Base-by-base conservation (phyloP, 2,888 invertebrate species). In the Tupiocoris notatus region DNA sequence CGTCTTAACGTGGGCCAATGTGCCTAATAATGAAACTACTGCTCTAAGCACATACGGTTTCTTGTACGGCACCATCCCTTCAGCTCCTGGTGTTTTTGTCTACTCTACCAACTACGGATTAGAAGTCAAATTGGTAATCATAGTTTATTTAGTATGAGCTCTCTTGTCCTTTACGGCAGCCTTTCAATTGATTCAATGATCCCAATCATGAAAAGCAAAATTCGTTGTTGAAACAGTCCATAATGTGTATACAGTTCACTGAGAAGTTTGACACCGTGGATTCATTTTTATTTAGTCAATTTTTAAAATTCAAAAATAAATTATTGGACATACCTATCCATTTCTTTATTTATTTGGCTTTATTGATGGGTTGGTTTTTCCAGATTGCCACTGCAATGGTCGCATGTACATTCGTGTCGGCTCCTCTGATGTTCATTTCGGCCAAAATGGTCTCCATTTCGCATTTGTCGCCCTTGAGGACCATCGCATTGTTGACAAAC, bases 11-110 rank as follows among this genome's bases (percentile, higher is more conserved):
- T 88, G 91, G 6, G 92, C 92, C 0, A 84, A 83, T 0, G 78
- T 80, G 1, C 90, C 91, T 82, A 87, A 88, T 17, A 89, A 91
- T 18, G 92, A 93, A 81, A 93, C 94, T 0, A 86, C 89, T 9
- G 92, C 95, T 79, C 85, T 95, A 76, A 93, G 95, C 80, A 96
- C 95, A 58, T 97, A 94, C 83, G 97, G 95, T 0, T 98, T 98
- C 85, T 87, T 98, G 0, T 97, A 97, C 83, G 97, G 98, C 74
- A 96, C 96, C 0, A 93, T 98, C 84, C 98, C 98, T 0, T 91
- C 96, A 0, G 97, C 97, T 0, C 97, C 97, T 0, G 95, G 95
- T n/a, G 94, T 96, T 0, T 96, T 97, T 84, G 95, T 98, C 1
- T 95, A 96, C 84, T 94, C 97, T 0, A 89, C 92, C 59, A 90